Percentiles rank a stretch among this genome's conserved stretches.
These are phyloP conservation scores for Drosophila nr. perissopoda DNA, from an alignment of 2,888 invertebrate species.

Conservation along the genomic window DNA sequence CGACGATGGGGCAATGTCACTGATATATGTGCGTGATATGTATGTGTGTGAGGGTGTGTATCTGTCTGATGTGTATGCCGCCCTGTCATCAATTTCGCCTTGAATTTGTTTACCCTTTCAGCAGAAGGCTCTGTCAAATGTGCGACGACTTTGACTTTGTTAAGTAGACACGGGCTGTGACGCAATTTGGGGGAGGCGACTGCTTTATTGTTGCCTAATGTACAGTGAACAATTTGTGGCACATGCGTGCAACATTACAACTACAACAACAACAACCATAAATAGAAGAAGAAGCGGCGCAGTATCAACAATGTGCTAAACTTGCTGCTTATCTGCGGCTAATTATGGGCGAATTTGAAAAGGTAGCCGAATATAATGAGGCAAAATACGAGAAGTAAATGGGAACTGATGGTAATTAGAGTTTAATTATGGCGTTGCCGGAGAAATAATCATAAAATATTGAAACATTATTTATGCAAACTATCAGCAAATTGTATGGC, in stretches of 20 bases:
- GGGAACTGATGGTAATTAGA: background rate
- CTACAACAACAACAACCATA: slow-evolving; percentile 19
- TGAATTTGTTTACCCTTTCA: slow-evolving; percentile 77
- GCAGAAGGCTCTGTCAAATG: slow-evolving; percentile 55
- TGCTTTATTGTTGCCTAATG: slow-evolving; percentile 61
- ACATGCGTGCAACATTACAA: slow-evolving; percentile 54
- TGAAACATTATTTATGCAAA: background rate
- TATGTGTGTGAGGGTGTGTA: background rate
- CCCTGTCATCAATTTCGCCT: slow-evolving; percentile 75
- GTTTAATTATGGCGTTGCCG: background rate
- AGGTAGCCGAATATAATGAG: slow-evolving; percentile 8
- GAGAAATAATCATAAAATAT: background rate
- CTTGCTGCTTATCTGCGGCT: slow-evolving; percentile 46
- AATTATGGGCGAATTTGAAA: slow-evolving; percentile 44
- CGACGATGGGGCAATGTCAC: slow-evolving; percentile 67
- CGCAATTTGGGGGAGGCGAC: background rate
- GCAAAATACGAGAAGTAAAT: background rate
- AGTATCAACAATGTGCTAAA: slow-evolving; percentile 22
- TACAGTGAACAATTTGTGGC: slow-evolving; percentile 60
- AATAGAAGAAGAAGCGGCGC: background rate
- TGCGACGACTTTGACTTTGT: slow-evolving; percentile 57
- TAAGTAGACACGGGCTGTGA: background rate
- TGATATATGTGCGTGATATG: slow-evolving; percentile 27
- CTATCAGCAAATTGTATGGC: background rate
- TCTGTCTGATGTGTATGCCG: slow-evolving; percentile 22